Evolutionary conservation across 1,140 invertebrate species (phyloP), one percentile per base, ranked within the genome.

Genomic region (Mya arenaria): DNA sequence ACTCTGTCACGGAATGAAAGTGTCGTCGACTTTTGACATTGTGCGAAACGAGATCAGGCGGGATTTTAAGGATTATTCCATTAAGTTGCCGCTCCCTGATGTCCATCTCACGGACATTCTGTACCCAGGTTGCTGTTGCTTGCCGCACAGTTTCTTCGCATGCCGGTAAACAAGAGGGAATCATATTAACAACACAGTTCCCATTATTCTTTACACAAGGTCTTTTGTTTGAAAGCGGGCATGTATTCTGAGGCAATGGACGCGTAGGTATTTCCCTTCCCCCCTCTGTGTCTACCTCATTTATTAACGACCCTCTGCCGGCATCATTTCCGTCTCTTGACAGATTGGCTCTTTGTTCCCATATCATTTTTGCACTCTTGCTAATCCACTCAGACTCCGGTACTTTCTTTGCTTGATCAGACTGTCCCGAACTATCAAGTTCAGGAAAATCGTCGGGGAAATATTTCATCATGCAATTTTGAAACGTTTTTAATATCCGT

Each of bases 11-110:
- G 4, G 79, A 82, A 73, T 82, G 58, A 56, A 66, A 82, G 30
- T 82, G 79, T 23, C 60, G 63, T 19, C 79, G 79, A 32, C 63
- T 71, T 56, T 74, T 73, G 30, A 62, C 56, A 65, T 28, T 66
- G n/a, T 71, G 68, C 28, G 69, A 74, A 3, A 73, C 23, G 34
- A 83, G 55, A 52, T 83, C 81, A 32, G 81, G 55, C 10, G 65
- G 62, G 58, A 83, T 77, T 68, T 73, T 75, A 4, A 83, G 34
- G 19, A 83, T 66, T 19, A 83, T 83, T 60, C 81, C 81, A 66
- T 69, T 77, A 28, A 72, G 56, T 19, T 69, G 63, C 13, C 52
- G 23, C 52, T 75, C 72, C 32, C 63, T 83, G 30, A 66, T 36
- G 37, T 75, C 72, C 34, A 75, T 52, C 4, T 37, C 34, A 37